Base-by-base conservation (phyloP, 2,113 vertebrate genomes). In the Serinus canaria region DNA sequence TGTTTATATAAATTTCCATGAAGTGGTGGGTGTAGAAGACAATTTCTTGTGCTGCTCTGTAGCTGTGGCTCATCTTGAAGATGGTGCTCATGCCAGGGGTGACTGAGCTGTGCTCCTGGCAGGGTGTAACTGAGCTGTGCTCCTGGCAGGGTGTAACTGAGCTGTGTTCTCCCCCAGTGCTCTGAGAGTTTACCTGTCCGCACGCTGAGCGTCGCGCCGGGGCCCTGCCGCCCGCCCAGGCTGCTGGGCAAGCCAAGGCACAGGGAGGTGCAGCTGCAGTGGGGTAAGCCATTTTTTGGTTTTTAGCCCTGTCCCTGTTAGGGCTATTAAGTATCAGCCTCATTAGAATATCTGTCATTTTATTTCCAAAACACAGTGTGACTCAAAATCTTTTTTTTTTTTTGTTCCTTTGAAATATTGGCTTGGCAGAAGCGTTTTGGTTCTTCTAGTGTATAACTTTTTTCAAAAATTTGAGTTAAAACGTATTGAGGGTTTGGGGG, bases 201-300 rank as follows among this genome's bases (percentile, higher is more conserved):
- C 53, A 99, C 99, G 46, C 97, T 98, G 85, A 99, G 98, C 75
- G 97, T 99, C 60, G 99, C 99, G 21, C 99, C 99, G 20, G 99
- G 98, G 23, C 98, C 94, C 63, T 99, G 99, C 96, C 98, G 98
- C 81, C 98, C 98, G 4, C 99, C 99, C 7, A 96, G 98, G 86
- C 97, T 99, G 55, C 89, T 99, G 96, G 99, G 99, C 80, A 99
- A 99, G 98, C 98, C 98, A 62, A 99, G 99, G 98, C 99, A 99
- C 98, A 99, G 98, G 98, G 99, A 99, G 87, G 98, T 99, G 74
- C 98, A 98, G 96, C 97, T 99, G 76, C 98, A 99, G 63, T 99
- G 99, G 99, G 99, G 99, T 99, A 96, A 98, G 98, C 89, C 41
- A 3, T 16, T 43, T 53, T 23, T n/a, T 50, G 55, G 12, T 74